These are phyloP conservation scores for Uloborus diversus DNA, from an alignment of 1,140 invertebrate species.

Conservation along the genomic window DNA sequence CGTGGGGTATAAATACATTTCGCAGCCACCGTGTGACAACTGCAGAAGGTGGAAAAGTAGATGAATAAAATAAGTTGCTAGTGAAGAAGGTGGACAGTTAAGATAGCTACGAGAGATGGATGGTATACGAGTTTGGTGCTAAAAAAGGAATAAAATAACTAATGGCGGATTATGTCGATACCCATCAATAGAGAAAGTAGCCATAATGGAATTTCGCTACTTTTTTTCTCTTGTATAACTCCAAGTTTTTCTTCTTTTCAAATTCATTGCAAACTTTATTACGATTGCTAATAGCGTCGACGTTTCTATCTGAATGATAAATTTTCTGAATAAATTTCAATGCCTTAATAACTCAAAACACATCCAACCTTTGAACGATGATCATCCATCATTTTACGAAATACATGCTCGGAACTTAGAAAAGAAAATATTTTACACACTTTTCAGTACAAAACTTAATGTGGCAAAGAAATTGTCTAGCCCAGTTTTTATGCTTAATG, in stretches of 20 bases:
- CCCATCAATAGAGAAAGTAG: conserved; percentile 44
- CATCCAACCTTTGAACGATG: too few relatives aligned
- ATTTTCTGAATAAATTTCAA: too few relatives aligned
- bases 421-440: too few relatives aligned
- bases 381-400: too few relatives aligned
- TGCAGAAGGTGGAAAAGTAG: conserved; percentile 9
- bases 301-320: too few relatives aligned
- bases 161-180: conserved; percentile 44
- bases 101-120: conserved; percentile 29
- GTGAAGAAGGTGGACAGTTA: conserved; percentile 40
- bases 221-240: background rate
- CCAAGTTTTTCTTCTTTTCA: background rate
- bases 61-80: conserved; percentile 15
- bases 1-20: conserved; percentile 39
- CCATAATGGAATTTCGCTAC: conserved; percentile 11
- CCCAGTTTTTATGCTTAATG: too few relatives aligned
- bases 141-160: conserved; percentile 23
- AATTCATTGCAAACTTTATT: too few relatives aligned
- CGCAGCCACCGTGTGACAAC: conserved; percentile 46
- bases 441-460: too few relatives aligned
- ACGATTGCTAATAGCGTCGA: too few relatives aligned
- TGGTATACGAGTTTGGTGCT: conserved; percentile 7
- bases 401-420: too few relatives aligned
- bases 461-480: too few relatives aligned
- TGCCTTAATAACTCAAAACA: too few relatives aligned